phyloP scores from a whole-genome alignment of 2,888 invertebrate species.

The Slavum lentiscoides region DNA sequence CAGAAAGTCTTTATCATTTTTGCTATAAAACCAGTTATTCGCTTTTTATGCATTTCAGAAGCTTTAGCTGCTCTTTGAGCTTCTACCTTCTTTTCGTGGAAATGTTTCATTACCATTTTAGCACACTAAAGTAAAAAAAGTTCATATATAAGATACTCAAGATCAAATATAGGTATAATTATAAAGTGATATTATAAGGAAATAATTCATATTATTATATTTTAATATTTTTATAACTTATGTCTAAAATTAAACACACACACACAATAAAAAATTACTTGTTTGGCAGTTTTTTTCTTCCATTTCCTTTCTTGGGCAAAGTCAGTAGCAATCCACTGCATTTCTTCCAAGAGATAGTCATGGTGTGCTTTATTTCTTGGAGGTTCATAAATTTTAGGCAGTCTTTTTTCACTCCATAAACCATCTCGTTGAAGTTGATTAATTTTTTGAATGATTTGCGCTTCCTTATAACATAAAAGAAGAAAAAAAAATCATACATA shows the following conservation, averaged over 20 bases:
- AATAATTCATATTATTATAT: too few relatives aligned
- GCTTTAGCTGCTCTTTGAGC: conserved; percentile 90
- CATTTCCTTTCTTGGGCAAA: conserved; percentile 97
- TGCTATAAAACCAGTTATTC: conserved; percentile 87
- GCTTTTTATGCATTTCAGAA: conserved; percentile 80
- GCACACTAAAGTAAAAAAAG: conserved; percentile 67
- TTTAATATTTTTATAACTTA: not conserved
- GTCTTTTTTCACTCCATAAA: conserved; percentile 87
- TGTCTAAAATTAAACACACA: not conserved
- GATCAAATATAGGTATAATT: not conserved
- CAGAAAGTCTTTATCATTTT: conserved; percentile 94
- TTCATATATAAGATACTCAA: not conserved
- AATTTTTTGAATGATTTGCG: conserved; percentile 89
- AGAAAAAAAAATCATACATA: not conserved
- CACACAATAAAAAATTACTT: conserved; percentile 61
- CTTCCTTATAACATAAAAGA: conserved; percentile 68
- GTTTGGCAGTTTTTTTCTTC: conserved; percentile 94
- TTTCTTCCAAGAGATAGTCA: conserved; percentile 98
- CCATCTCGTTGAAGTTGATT: conserved; percentile 91
- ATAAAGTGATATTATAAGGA: too few relatives aligned
- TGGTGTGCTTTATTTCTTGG: conserved; percentile 91
- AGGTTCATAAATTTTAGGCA: conserved; percentile 91
- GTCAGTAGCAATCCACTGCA: conserved; percentile 97
- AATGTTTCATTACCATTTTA: conserved; percentile 86
- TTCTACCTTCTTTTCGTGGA: conserved; percentile 86